Base-by-base conservation (phyloP, 1,140 invertebrate genomes). In the Eurytemora carolleeae region DNA sequence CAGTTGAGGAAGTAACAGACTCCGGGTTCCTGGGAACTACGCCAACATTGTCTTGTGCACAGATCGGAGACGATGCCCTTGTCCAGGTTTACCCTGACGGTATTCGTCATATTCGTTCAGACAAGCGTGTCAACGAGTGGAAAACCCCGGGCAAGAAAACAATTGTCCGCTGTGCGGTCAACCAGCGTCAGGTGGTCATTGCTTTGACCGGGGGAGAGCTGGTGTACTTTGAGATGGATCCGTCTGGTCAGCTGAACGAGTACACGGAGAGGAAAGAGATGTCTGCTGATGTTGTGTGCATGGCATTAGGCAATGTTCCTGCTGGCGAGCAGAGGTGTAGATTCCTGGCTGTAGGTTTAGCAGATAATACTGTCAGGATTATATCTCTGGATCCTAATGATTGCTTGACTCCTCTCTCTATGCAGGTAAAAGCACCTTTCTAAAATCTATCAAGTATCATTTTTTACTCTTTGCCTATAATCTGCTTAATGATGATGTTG, bases 151-250 rank as follows among this genome's bases (percentile, higher is more conserved):
- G 89, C 2, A 97, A 96, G 71, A 94, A 95, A 68, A 87, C 84
- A 0, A 98, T 99, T 64, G 84, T 93, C 0, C 92, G 93, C 72
- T 99, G 95, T 76, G 94, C 95, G 1, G 88, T 99, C 0, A 99
- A 99, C 75, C 89, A 96, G 70, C 77, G 95, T 63, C 96, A 99
- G 76, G 91, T 97, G 21, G 94, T 98, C 0, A 98, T 99, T 65
- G 94, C 95, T 0, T 74, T 99, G 2, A 89, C 89, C 26, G 95
- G 94, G 0, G 92, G 94, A 55, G 95, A 98, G 77, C 75, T 99
- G 20, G 92, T 98, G 18, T 99, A 98, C 75, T 99, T 99, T 74
- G 95, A 98, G 79, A 94, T 99, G 92, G 94, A 98, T 73, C 84
- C 87, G 65, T 90, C 94, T 81, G 84, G 84, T 79, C 62, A 61